Evolutionary conservation across 2,888 invertebrate species (phyloP).

Genomic region (Drosophila eohydei): DNA sequence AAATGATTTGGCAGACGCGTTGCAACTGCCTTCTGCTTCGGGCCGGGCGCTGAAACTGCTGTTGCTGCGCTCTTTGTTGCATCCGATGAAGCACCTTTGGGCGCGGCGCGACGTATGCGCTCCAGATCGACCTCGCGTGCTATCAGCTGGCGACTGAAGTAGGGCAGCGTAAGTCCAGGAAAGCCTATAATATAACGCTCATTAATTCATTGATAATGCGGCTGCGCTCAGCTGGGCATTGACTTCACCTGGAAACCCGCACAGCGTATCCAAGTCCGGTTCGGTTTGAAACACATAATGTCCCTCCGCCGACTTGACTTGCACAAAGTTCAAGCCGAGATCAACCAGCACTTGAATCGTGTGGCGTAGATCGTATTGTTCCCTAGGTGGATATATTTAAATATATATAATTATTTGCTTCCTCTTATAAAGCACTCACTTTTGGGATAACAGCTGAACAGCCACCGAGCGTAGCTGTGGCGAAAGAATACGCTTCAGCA

Average conservation of each 20-base stretch:
- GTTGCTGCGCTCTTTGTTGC: slow-evolving; percentile 7
- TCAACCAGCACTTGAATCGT: slow-evolving; percentile 94
- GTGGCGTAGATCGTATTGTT: slow-evolving; percentile 87
- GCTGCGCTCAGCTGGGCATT: neutral
- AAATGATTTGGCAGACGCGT: slow-evolving; percentile 89
- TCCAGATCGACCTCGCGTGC: slow-evolving; percentile 93
- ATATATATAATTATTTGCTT: neutral
- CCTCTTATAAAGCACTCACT: slow-evolving; percentile 63
- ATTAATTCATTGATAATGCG: slow-evolving; percentile 7
- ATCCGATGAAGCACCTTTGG: slow-evolving; percentile 63
- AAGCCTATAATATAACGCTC: slow-evolving; percentile 58
- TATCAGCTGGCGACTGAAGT: slow-evolving; percentile 91
- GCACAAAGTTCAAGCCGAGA: slow-evolving; percentile 93
- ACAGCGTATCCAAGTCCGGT: slow-evolving; percentile 90
- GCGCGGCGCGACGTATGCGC: slow-evolving; percentile 88
- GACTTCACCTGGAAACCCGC: slow-evolving; percentile 80
- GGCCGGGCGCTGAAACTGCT: neutral
- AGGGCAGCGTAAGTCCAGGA: slow-evolving; percentile 86
- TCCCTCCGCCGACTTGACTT: slow-evolving; percentile 92
- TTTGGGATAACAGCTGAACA: slow-evolving; percentile 82
- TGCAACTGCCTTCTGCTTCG: slow-evolving; percentile 53
- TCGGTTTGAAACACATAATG: slow-evolving; percentile 90
- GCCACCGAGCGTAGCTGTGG: slow-evolving; percentile 91
- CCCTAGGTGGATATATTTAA: slow-evolving; percentile 55
- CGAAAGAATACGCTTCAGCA: slow-evolving; percentile 89